Conservation (phyloP, 2,113 vertebrate species). For the Dipodomys merriami region DNA sequence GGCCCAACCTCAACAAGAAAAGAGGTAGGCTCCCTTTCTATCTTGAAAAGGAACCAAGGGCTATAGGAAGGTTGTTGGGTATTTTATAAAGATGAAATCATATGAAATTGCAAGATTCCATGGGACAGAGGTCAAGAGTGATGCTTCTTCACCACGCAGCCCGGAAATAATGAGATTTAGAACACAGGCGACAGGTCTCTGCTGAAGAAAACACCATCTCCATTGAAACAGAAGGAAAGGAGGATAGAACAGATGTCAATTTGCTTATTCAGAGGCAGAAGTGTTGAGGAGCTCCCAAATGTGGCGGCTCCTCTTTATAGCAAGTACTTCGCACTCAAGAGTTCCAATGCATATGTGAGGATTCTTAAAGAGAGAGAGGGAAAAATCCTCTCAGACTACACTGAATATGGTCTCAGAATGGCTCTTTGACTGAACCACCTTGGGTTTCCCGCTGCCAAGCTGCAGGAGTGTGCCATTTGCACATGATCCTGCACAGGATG, state of each 20-base stretch:
- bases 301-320: conserved; percentile 23
- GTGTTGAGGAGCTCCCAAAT: conserved; percentile 47
- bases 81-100: not conserved
- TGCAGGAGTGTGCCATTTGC: not conserved
- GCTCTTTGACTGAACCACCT: not conserved
- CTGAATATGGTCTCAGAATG: not conserved
- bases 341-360: conserved; percentile 44
- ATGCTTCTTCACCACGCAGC: not conserved
- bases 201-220: conserved; percentile 54
- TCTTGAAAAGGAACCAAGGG: not conserved
- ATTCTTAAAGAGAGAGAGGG: not conserved
- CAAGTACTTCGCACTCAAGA: conserved; percentile 53
- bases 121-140: not conserved
- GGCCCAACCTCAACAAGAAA: not conserved
- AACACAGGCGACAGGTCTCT: conserved; percentile 26
- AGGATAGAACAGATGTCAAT: conserved; percentile 52
- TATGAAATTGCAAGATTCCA: not conserved
- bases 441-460: not conserved
- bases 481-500: not conserved
- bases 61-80: not conserved
- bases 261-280: conserved; percentile 57
- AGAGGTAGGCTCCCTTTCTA: not conserved
- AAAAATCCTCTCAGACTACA: conserved; percentile 30
- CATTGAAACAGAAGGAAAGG: conserved; percentile 58
- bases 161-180: conserved; percentile 4